Evolutionary conservation across 2,113 vertebrate genomes (phyloP).

Genomic region (Bufo bufo): DNA sequence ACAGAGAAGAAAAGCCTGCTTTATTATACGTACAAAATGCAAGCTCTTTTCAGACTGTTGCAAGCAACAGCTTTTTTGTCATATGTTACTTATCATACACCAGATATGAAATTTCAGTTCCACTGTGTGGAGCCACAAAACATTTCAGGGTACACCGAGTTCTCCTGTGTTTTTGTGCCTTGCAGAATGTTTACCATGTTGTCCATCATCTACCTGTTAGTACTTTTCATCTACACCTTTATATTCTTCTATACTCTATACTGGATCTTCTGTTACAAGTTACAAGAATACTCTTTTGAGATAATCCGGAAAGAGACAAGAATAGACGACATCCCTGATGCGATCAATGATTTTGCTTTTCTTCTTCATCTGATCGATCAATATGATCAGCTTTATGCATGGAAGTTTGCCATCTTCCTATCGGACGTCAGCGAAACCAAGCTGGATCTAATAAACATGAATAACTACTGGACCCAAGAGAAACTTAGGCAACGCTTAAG

Average conservation of each 20-base stretch:
- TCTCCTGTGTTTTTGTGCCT: constrained; percentile 75
- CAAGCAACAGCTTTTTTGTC: constrained; percentile 71
- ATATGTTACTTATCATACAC: constrained; percentile 71
- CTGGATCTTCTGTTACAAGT: constrained; percentile 75
- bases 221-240: constrained; percentile 73
- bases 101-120: constrained; percentile 58
- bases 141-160: constrained; percentile 72
- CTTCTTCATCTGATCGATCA: constrained; percentile 81
- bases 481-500: constrained; percentile 67
- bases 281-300: constrained; percentile 77
- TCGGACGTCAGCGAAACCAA: constrained; percentile 75
- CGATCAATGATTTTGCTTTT: constrained; percentile 79
- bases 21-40: constrained; percentile 77
- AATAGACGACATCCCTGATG: constrained; percentile 72
- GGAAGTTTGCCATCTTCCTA: constrained; percentile 77
- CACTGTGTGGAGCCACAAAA: constrained; percentile 54
- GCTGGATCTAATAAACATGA: constrained; percentile 71
- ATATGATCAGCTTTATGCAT: constrained; percentile 76
- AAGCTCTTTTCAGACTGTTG: constrained; percentile 73
- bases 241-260: constrained; percentile 72
- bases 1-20: constrained; percentile 75
- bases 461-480: constrained; percentile 68
- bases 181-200: constrained; percentile 76
- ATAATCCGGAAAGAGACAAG: constrained; percentile 65
- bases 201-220: constrained; percentile 70